phyloP scores from a whole-genome alignment of 2,113 vertebrate species.

The Mastomys natalensis region DNA sequence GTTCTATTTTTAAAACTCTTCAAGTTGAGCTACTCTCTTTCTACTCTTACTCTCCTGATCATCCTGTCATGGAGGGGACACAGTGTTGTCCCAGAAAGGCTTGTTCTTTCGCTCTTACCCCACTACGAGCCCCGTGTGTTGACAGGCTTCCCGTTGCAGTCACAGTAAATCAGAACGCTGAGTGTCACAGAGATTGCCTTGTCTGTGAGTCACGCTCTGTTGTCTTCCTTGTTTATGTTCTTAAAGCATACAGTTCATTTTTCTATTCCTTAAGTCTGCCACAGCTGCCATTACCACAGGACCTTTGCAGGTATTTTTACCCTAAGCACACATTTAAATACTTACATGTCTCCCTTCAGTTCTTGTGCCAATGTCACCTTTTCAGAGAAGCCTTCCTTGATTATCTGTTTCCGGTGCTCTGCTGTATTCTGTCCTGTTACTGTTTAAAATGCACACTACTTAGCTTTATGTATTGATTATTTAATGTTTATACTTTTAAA shows the following conservation, averaged over 20 bases:
- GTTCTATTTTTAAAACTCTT: background rate
- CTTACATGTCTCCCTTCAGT: background rate
- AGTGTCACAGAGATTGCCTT: background rate
- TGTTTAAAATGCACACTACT: slow-evolving; percentile 21
- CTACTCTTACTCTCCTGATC: background rate
- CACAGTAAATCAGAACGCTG: background rate
- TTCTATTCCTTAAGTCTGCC: background rate
- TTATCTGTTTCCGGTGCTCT: background rate
- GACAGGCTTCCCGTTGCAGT: background rate
- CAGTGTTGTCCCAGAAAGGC: background rate
- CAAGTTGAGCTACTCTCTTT: background rate
- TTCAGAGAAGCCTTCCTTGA: background rate
- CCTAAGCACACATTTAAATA: background rate
- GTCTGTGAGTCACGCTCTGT: slow-evolving; percentile 5
- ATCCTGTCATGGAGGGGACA: slow-evolving; percentile 15
- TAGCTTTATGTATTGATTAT: slow-evolving; percentile 41
- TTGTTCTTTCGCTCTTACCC: slow-evolving; percentile 49
- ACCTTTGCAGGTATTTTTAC: background rate
- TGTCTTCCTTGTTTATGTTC: background rate
- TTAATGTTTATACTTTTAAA: slow-evolving; percentile 29
- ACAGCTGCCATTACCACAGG: background rate
- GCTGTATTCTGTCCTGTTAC: background rate
- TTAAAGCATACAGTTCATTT: background rate
- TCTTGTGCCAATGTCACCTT: slow-evolving; percentile 13
- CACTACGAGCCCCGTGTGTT: background rate